Percentiles rank a stretch among this genome's conserved stretches.
These are phyloP conservation scores for Hystrix cristata DNA, from an alignment of 2,113 vertebrate species.

Conservation along the genomic window DNA sequence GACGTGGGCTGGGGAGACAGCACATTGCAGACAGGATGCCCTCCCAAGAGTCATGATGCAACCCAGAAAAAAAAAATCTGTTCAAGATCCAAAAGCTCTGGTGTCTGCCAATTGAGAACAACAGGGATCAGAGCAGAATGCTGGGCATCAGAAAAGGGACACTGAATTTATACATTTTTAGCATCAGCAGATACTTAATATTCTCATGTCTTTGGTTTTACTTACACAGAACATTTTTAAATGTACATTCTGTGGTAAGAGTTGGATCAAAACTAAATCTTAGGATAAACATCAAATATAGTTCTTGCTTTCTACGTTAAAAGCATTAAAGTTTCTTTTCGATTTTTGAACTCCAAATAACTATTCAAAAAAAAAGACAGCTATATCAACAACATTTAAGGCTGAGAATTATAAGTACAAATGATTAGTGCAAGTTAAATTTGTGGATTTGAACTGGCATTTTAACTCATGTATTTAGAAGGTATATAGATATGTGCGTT, in stretches of 20 bases:
- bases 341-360: constrained; percentile 74
- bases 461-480: constrained; percentile 68
- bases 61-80: not conserved
- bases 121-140: not conserved
- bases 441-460: constrained; percentile 44
- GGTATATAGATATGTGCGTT: not conserved
- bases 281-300: not conserved
- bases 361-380: constrained; percentile 52
- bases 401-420: constrained; percentile 79
- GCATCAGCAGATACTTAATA: not conserved
- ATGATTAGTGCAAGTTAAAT: constrained; percentile 71
- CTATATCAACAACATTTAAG: constrained; percentile 76
- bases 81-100: not conserved
- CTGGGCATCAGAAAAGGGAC: not conserved
- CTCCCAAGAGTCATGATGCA: constrained; percentile 27
- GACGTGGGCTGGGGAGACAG: not conserved
- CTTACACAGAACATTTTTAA: not conserved
- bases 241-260: not conserved
- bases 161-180: not conserved
- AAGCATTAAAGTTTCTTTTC: constrained; percentile 7
- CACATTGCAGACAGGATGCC: constrained; percentile 30
- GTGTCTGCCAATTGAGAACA: not conserved
- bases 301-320: not conserved
- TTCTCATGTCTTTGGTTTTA: not conserved
- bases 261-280: not conserved